These are phyloP conservation scores for Phania funesta DNA, from an alignment of 2,888 invertebrate species.

Conservation along the genomic window DNA sequence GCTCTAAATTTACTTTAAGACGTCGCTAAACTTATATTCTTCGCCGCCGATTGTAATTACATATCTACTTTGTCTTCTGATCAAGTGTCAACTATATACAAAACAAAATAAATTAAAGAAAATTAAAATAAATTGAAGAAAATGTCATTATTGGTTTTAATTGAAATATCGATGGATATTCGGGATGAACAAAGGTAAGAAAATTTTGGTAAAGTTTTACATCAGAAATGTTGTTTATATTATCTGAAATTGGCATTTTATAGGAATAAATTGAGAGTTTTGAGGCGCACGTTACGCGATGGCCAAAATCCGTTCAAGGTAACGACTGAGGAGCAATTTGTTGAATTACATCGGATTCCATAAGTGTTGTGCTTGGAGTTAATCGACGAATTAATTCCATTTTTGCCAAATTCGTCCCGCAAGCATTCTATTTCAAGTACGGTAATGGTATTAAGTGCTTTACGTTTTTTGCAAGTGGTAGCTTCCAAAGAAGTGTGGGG, in stretches of 20 bases:
- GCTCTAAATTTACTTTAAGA: too few species aligned
- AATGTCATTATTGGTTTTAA: not conserved
- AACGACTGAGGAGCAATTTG: constrained; percentile 29
- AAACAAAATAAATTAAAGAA: too few species aligned
- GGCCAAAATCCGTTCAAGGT: constrained; percentile 15
- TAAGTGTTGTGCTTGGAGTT: constrained; percentile 42
- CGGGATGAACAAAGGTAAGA: constrained; percentile 18
- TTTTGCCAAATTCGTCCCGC: constrained; percentile 21
- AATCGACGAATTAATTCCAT: constrained; percentile 36
- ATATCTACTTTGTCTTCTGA: too few species aligned
- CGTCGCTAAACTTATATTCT: too few species aligned
- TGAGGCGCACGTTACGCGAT: constrained; percentile 16
- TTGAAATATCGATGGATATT: not conserved
- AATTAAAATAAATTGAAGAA: not conserved
- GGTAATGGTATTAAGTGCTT: not conserved
- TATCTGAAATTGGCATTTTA: not conserved
- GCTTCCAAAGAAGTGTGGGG: constrained; percentile 42
- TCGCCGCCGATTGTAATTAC: too few species aligned
- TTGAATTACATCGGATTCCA: constrained; percentile 43
- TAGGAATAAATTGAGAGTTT: constrained; percentile 12
- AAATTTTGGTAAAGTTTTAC: not conserved
- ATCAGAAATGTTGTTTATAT: not conserved
- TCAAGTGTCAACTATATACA: too few species aligned
- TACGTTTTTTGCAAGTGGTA: constrained; percentile 49
- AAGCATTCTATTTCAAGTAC: constrained; percentile 37